Percentiles rank a stretch among this genome's conserved stretches.
phyloP scores from a whole-genome alignment of 2,888 invertebrate genomes.

The Lithosia quadra region DNA sequence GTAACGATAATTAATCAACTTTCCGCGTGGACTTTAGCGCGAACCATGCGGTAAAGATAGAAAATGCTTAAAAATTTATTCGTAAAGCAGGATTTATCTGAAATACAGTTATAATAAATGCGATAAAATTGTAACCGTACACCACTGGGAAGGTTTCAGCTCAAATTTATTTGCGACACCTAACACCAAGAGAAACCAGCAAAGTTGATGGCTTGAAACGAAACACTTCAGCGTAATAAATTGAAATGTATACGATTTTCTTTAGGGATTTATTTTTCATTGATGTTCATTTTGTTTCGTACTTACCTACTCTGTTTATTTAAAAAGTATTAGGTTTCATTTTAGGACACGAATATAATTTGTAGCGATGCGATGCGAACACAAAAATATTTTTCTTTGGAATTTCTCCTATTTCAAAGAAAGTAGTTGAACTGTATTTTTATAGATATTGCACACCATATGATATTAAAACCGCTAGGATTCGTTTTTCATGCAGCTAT shows the following conservation, averaged over 20 bases:
- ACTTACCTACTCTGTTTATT: slow-evolving; percentile 4
- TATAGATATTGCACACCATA: too few species aligned
- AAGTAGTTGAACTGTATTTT: too few species aligned
- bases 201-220: slow-evolving; percentile 38
- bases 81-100: background rate
- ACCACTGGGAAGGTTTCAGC: slow-evolving; percentile 5
- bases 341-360: background rate
- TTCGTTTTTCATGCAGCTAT: too few species aligned
- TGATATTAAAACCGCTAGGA: too few species aligned
- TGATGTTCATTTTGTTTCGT: background rate
- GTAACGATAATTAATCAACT: too few species aligned
- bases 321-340: background rate
- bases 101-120: slow-evolving; percentile 17
- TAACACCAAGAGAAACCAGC: slow-evolving; percentile 28
- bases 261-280: slow-evolving; percentile 28
- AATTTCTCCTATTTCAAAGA: too few species aligned
- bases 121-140: slow-evolving; percentile 19
- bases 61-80: background rate
- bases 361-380: background rate
- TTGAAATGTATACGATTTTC: slow-evolving; percentile 36
- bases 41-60: background rate
- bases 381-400: too few species aligned
- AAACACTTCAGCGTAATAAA: slow-evolving; percentile 37
- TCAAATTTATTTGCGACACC: slow-evolving; percentile 18
- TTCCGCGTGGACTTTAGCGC: too few species aligned